Conservation (phyloP, 1,140 invertebrate genomes). For the Dysdera silvatica region DNA sequence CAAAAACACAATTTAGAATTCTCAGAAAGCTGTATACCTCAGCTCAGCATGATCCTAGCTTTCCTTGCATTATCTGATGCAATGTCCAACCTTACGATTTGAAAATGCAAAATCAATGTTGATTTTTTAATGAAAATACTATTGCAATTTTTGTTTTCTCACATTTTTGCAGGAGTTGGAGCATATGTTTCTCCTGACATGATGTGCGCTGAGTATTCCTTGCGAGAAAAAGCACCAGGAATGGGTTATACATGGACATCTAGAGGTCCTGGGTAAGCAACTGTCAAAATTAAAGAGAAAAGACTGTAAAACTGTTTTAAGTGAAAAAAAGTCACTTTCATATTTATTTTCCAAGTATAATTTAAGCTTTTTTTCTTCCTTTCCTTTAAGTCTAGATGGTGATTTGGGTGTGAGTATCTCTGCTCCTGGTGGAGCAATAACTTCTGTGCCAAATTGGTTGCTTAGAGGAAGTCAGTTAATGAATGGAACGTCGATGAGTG, state of each 20-base stretch:
- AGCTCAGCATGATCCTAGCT: too few species aligned
- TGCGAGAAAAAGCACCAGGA: constrained; percentile 69
- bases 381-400: constrained; percentile 71
- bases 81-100: too few species aligned
- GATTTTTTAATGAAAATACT: not conserved
- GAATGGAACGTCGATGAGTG: constrained; percentile 93
- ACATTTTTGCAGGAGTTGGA: constrained; percentile 61
- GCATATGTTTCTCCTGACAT: constrained; percentile 95
- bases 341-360: too few species aligned
- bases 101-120: too few species aligned
- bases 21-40: too few species aligned
- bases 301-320: constrained; percentile 1
- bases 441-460: constrained; percentile 87
- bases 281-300: too few species aligned
- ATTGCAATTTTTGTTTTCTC: not conserved
- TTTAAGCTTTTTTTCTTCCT: not conserved
- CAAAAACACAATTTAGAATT: too few species aligned
- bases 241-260: constrained; percentile 94
- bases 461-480: constrained; percentile 79
- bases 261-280: constrained; percentile 57
- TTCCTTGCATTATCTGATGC: too few species aligned
- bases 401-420: constrained; percentile 78
- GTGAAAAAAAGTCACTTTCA: too few species aligned
- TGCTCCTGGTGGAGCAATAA: constrained; percentile 93
- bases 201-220: constrained; percentile 91